Conservation (phyloP, 2,888 invertebrate genomes). For the Heliconius ismenius region DNA sequence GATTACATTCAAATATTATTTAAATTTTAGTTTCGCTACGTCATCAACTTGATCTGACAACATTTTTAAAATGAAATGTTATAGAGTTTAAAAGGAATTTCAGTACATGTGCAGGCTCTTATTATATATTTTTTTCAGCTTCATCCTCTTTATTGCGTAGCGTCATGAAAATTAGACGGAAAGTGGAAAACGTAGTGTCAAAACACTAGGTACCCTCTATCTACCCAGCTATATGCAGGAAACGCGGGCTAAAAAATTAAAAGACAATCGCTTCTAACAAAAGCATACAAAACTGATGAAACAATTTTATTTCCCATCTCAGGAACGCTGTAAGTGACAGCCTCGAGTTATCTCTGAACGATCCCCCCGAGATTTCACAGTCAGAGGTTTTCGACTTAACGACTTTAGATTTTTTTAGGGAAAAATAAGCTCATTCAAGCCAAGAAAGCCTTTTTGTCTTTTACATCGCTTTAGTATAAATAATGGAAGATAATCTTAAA, state of each 20-base stretch:
- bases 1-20: slow-evolving; percentile 3
- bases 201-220: too few relatives aligned
- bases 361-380: slow-evolving; percentile 33
- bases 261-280: slow-evolving; percentile 4
- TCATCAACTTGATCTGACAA: background rate
- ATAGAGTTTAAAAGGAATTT: background rate
- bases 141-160: too few relatives aligned
- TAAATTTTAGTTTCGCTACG: background rate
- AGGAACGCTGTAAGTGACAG: slow-evolving; percentile 35
- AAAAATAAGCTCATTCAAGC: slow-evolving; percentile 23
- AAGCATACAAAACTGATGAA: slow-evolving; percentile 25
- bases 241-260: background rate
- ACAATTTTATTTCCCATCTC: slow-evolving; percentile 32
- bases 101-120: too few relatives aligned
- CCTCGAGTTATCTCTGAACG: slow-evolving; percentile 28
- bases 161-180: too few relatives aligned
- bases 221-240: background rate
- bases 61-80: background rate
- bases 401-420: slow-evolving; percentile 35
- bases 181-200: too few relatives aligned
- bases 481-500: slow-evolving; percentile 11
- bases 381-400: slow-evolving; percentile 34
- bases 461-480: slow-evolving; percentile 15
- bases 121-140: too few relatives aligned
- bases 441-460: slow-evolving; percentile 14